phyloP scores from a whole-genome alignment of 2,113 vertebrate genomes.

The Nibea coibor region DNA sequence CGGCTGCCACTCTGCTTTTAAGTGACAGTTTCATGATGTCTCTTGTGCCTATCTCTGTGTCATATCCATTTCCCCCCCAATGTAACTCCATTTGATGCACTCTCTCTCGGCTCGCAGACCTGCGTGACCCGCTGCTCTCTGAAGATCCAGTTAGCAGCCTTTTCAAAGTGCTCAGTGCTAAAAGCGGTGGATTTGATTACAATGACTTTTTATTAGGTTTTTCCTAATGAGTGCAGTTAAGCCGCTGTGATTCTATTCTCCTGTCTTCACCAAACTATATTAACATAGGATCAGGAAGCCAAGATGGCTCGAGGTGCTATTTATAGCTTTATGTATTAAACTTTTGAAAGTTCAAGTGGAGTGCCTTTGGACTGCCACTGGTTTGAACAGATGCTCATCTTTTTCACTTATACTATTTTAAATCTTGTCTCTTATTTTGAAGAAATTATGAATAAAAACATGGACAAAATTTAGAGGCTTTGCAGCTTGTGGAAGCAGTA shows the following conservation, averaged over 20 bases:
- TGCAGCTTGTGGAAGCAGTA: background rate
- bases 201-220: conserved; percentile 82
- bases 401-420: background rate
- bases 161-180: conserved; percentile 73
- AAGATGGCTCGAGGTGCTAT: conserved; percentile 62
- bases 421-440: background rate
- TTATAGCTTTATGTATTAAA: conserved; percentile 50
- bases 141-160: conserved; percentile 73
- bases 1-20: conserved; percentile 48
- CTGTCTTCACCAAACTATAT: conserved; percentile 75
- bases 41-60: conserved; percentile 55
- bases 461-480: background rate
- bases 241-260: conserved; percentile 67
- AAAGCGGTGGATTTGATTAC: conserved; percentile 84
- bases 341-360: conserved; percentile 27
- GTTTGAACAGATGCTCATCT: background rate
- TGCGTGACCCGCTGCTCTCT: conserved; percentile 57
- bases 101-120: conserved; percentile 66
- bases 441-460: background rate
- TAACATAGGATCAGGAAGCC: conserved; percentile 63
- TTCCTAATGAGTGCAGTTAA: conserved; percentile 77
- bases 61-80: conserved; percentile 74
- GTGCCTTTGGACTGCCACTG: background rate
- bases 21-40: conserved; percentile 66
- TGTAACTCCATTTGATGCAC: conserved; percentile 80